Evolutionary conservation across 1,140 invertebrate genomes (phyloP), one percentile per base, ranked within the genome.

Genomic region (Zaprionus tsacasi): DNA sequence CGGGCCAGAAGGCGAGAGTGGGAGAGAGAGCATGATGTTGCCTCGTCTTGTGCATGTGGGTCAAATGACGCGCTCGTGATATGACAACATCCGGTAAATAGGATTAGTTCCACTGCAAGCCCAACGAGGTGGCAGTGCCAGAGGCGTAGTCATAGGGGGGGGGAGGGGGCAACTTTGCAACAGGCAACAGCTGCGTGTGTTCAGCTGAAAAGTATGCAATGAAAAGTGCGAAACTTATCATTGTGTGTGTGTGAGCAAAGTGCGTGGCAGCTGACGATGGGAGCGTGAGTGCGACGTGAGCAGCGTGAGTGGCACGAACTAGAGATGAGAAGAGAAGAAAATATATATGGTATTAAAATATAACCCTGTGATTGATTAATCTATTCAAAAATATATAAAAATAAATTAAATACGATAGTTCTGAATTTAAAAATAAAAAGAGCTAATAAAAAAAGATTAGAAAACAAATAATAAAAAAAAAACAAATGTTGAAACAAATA

Each of bases 11-110:
- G 3, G 1, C 64, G 64, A 54, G n/a, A 71, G 3, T 0, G 70
- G 40, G 55, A 30, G 58, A 60, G 13, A 15, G 57, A 74, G 78
- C 74, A 66, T 60, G 60, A 57, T 36, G 35, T 38, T 17, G 17
- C 17, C 21, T 50, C 45, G 45, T 10, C 3, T 33, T 30, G 13
- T 55, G 27, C 50, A 65, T 77, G 64, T 73, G 87, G 81, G 87
- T 89, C 81, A 85, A 81, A 90, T 73, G 80, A 86, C 76, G 65
- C 55, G 85, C 71, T 78, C 85, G 81, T 89, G 85, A 89, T 82
- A 76, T 78, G 79, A 87, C 83, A 88, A 82, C 79, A 75, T 78
- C 57, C 57, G 67, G 72, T 82, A 77, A 82, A 82, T 85, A 81
- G 66, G 78, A 85, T 86, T 81, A 85, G 82, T 79, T 72, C 59